phyloP scores from a whole-genome alignment of 2,113 vertebrate genomes.

The Synodontis membranacea region DNA sequence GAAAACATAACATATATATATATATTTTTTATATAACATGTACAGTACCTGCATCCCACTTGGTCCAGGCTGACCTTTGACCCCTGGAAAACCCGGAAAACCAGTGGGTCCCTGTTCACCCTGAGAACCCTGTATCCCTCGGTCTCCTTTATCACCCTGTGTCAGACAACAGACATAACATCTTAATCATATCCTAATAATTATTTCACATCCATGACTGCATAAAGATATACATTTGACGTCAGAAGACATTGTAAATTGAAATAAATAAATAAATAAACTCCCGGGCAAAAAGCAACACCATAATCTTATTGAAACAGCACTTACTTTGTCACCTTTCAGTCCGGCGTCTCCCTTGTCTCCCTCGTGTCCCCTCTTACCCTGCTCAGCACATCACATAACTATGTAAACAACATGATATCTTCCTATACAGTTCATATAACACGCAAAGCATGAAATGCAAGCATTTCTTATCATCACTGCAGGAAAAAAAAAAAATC shows the following conservation, averaged over 20 bases:
- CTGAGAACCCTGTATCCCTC: slow-evolving; percentile 71
- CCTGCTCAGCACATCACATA: slow-evolving; percentile 63
- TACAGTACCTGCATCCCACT: slow-evolving; percentile 72
- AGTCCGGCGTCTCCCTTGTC: slow-evolving; percentile 76
- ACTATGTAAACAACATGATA: background rate
- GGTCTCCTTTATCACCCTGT: slow-evolving; percentile 76
- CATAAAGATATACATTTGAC: background rate
- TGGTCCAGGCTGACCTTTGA: slow-evolving; percentile 69
- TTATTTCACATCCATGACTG: background rate
- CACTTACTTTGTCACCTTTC: slow-evolving; percentile 80
- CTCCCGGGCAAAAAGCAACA: background rate
- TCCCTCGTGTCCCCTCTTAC: slow-evolving; percentile 71
- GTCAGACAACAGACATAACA: background rate
- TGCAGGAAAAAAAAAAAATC: background rate
- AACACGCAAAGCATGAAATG: slow-evolving; percentile 7
- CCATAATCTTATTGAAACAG: background rate
- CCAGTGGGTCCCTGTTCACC: slow-evolving; percentile 77
- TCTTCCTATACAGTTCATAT: background rate
- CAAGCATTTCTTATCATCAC: slow-evolving; percentile 3
- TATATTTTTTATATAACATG: background rate
- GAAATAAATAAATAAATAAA: background rate
- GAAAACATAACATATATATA: too few relatives aligned
- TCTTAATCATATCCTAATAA: background rate
- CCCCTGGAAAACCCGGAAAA: slow-evolving; percentile 76
- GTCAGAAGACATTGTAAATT: background rate